phyloP scores from a whole-genome alignment of 2,888 invertebrate species.

The Apeira syringaria region DNA sequence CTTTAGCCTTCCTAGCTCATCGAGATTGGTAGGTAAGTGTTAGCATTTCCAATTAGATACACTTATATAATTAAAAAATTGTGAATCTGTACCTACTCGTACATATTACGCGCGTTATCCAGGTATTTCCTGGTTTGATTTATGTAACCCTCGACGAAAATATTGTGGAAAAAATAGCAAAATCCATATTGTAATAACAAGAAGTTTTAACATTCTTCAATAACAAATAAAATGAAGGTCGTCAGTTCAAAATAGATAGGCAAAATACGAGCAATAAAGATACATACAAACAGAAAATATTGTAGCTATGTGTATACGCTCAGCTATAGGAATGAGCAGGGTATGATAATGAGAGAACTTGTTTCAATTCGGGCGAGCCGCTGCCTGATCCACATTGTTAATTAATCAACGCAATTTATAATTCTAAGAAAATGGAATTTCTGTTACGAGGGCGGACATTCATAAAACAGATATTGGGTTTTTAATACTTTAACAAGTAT shows the following conservation, averaged over 20 bases:
- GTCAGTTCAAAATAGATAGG: slow-evolving; percentile 14
- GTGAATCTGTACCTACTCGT: neutral
- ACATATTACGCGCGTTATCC: neutral
- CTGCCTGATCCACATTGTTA: slow-evolving; percentile 22
- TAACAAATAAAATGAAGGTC: slow-evolving; percentile 8
- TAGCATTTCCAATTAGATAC: slow-evolving; percentile 2
- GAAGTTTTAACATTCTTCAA: slow-evolving; percentile 4
- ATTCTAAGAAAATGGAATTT: slow-evolving; percentile 24
- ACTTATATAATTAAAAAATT: neutral
- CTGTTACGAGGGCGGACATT: slow-evolving; percentile 19
- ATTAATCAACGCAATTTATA: slow-evolving; percentile 24
- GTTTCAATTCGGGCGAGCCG: slow-evolving; percentile 25
- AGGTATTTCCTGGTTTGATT: slow-evolving; percentile 2
- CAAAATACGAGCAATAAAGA: slow-evolving; percentile 11
- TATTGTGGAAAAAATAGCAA: neutral
- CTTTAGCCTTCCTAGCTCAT: slow-evolving; percentile 21
- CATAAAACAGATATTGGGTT: slow-evolving; percentile 10
- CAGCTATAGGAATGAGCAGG: slow-evolving; percentile 25
- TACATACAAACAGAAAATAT: slow-evolving; percentile 10
- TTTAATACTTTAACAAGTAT: slow-evolving; percentile 18
- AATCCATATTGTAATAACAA: neutral
- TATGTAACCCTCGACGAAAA: neutral
- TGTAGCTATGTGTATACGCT: slow-evolving; percentile 7
- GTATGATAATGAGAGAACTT: slow-evolving; percentile 27
- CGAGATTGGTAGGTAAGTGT: neutral